Conservation (phyloP, 1,140 invertebrate species). For the Bombus consobrinus region DNA sequence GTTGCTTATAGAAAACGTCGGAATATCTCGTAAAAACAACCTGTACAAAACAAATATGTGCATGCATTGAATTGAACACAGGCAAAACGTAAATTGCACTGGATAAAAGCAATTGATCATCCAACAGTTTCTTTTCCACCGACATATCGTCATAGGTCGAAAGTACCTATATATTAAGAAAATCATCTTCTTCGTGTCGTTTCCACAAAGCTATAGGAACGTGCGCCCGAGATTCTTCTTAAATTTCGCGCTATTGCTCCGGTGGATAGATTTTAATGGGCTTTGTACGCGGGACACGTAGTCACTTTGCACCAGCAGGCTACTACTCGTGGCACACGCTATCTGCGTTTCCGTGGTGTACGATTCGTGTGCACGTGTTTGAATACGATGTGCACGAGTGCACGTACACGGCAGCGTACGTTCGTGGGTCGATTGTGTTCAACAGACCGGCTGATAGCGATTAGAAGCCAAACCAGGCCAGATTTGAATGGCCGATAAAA, state of each 20-base stretch:
- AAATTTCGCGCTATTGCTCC: constrained; percentile 71
- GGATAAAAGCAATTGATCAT: too few species aligned
- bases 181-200: constrained; percentile 1
- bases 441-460: constrained; percentile 17
- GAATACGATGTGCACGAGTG: constrained; percentile 25
- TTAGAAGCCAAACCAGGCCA: constrained; percentile 5
- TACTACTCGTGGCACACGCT: constrained; percentile 38
- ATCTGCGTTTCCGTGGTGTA: neutral
- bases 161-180: constrained; percentile 16
- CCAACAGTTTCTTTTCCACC: too few species aligned
- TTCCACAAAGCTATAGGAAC: neutral
- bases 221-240: constrained; percentile 68
- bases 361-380: constrained; percentile 1
- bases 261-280: constrained; percentile 81
- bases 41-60: too few species aligned
- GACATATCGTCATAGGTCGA: neutral
- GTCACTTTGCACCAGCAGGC: constrained; percentile 75
- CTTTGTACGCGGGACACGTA: constrained; percentile 79
- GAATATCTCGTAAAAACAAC: too few species aligned
- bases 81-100: too few species aligned
- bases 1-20: too few species aligned
- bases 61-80: too few species aligned
- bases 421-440: constrained; percentile 9
- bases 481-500: constrained; percentile 11
- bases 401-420: constrained; percentile 30